These are phyloP conservation scores for Pomacea maculata DNA, from an alignment of 1,140 invertebrate species.

Conservation along the genomic window DNA sequence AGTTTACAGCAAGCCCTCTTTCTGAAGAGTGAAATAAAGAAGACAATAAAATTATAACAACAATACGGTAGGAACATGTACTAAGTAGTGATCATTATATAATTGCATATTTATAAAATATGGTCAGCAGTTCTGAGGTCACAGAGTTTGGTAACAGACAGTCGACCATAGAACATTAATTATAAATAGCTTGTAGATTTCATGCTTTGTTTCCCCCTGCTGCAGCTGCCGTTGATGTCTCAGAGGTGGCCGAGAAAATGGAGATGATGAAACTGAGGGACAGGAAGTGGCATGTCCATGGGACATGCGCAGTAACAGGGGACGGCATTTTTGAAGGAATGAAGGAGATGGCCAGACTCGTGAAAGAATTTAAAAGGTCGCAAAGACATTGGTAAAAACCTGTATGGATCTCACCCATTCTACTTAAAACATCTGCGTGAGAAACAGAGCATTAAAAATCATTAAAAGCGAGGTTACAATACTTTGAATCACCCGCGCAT, in stretches of 20 bases:
- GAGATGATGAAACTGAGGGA: slow-evolving; percentile 38
- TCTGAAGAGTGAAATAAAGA: too few species aligned
- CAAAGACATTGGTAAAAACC: not conserved
- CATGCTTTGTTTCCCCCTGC: not conserved
- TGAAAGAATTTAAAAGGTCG: slow-evolving; percentile 40
- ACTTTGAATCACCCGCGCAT: too few species aligned
- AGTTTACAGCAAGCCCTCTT: too few species aligned
- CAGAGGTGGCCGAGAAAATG: slow-evolving; percentile 25
- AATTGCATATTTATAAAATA: not conserved
- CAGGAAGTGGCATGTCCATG: slow-evolving; percentile 55
- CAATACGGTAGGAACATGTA: not conserved
- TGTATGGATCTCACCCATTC: too few species aligned
- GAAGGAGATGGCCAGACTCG: slow-evolving; percentile 43
- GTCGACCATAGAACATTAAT: too few species aligned
- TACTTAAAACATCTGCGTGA: too few species aligned
- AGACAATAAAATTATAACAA: too few species aligned
- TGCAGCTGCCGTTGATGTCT: not conserved
- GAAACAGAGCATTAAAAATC: too few species aligned
- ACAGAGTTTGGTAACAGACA: too few species aligned
- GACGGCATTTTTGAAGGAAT: slow-evolving; percentile 57
- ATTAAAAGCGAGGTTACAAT: too few species aligned
- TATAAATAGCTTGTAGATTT: too few species aligned
- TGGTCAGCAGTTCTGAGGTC: too few species aligned
- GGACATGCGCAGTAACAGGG: slow-evolving; percentile 48
- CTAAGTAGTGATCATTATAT: not conserved